Evolutionary conservation across 2,113 vertebrate genomes (phyloP), one percentile per base, ranked within the genome.

Genomic region (Saccopteryx bilineata): DNA sequence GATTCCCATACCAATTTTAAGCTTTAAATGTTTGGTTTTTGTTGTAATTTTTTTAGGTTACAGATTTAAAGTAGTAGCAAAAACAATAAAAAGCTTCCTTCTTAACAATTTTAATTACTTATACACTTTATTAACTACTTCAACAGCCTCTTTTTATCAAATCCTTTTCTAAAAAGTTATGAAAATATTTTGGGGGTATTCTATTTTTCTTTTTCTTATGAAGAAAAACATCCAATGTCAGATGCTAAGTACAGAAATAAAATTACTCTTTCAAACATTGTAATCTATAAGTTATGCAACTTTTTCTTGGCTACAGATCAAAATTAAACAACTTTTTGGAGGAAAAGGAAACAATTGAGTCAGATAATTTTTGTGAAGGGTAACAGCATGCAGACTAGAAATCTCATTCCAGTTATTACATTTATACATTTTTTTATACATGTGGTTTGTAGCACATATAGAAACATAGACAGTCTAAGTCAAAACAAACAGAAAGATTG

Each of bases 1-100:
- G 15, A 90, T 87, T 81, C n/a, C n/a, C 52, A 86, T 31, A 87
- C 15, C 23, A 92, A 75, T 80, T 84, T 89, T 46, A 95, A 86
- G 58, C 31, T 66, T 23, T 52, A 69, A 75, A 94, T 33, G 2
- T 60, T 71, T 86, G 11, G 76, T 69, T 88, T 88, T 76, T 61
- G 12, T 74, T 75, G 18, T 33, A 4, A n/a, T 13, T 31, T 50
- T 88, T 97, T 60, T 65, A 71, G 69, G 39, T 83, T 39, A 66
- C 24, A 91, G 23, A 39, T 87, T 90, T 48, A 96, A 2, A 75
- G n/a, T 91, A 19, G 14, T 60, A 83, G 76, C 17, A 71, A 94
- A 84, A 56, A 91, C 48, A 93, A 63, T 79, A 19, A 94, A 95
- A 87, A 28, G 6, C 13, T 90, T 66, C 18, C 58, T 80, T 61